These are phyloP conservation scores for Dicycla oo DNA, from an alignment of 2,888 invertebrate genomes.

Conservation along the genomic window DNA sequence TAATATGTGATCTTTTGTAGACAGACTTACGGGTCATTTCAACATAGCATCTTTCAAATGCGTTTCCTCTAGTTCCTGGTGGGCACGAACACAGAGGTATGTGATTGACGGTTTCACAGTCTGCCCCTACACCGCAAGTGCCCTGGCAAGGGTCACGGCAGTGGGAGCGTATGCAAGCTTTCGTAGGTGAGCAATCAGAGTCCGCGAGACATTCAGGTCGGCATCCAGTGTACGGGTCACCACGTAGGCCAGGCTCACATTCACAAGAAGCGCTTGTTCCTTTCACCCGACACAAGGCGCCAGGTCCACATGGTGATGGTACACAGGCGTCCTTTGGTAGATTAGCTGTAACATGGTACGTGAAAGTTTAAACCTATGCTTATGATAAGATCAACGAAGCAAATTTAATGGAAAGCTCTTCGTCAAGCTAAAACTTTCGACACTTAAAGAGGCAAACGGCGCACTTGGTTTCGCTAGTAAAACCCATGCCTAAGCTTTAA, in stretches of 20 bases:
- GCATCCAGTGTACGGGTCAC: conserved; percentile 94
- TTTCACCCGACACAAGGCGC: conserved; percentile 94
- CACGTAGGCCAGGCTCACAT: conserved; percentile 93
- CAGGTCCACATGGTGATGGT: conserved; percentile 95
- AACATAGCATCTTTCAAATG: conserved; percentile 91
- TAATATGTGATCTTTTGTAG: not conserved
- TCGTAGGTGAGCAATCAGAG: conserved; percentile 95
- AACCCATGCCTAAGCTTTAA: conserved; percentile 90
- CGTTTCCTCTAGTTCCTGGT: conserved; percentile 92
- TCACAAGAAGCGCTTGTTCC: conserved; percentile 93
- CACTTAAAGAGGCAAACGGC: conserved; percentile 64
- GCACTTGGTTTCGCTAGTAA: conserved; percentile 85
- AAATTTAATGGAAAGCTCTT: conserved; percentile 76
- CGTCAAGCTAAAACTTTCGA: conserved; percentile 63
- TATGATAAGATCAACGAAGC: conserved; percentile 65
- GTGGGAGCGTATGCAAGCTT: conserved; percentile 95
- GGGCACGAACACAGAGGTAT: conserved; percentile 93
- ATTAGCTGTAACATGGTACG: conserved; percentile 78
- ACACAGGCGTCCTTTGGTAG: conserved; percentile 93
- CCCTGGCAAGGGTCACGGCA: conserved; percentile 96
- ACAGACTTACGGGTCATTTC: conserved; percentile 78
- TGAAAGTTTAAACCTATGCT: conserved; percentile 32
- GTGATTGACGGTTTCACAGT: conserved; percentile 93
- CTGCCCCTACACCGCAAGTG: conserved; percentile 95
- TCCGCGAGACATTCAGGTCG: conserved; percentile 96